phyloP scores from a whole-genome alignment of 2,797 vertebrate species.

The Falco novaeseelandiae region DNA sequence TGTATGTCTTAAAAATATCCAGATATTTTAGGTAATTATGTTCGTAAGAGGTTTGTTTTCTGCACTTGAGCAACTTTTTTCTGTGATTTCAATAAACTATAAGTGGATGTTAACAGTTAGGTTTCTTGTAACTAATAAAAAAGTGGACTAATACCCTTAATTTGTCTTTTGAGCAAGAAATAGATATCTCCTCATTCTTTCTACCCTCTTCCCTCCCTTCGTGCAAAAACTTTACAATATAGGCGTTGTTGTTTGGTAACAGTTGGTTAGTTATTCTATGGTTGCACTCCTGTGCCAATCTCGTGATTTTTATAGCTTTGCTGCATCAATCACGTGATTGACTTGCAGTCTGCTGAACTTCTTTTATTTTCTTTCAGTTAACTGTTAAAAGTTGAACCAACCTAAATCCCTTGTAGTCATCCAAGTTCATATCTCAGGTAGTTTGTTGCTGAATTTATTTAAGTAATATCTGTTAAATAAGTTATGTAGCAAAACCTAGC shows the following conservation, averaged over 20 bases:
- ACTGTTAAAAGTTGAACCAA: background rate
- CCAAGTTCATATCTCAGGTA: accelerated
- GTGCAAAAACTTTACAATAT: constrained; percentile 24
- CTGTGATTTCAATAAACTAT: background rate
- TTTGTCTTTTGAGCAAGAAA: background rate
- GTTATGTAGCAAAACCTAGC: background rate
- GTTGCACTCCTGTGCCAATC: constrained; percentile 13
- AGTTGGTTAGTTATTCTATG: constrained; percentile 32
- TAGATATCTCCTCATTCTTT: background rate
- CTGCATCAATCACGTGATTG: background rate
- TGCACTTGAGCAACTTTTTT: background rate
- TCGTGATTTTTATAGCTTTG: background rate
- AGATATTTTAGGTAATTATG: background rate
- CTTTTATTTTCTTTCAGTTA: background rate
- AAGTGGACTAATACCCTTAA: background rate
- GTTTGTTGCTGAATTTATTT: background rate
- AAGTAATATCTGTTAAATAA: background rate
- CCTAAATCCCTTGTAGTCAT: background rate
- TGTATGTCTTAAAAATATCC: background rate
- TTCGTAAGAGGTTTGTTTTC: background rate
- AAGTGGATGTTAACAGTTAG: background rate
- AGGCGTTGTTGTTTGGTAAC: constrained; percentile 14
- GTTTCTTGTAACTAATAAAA: background rate
- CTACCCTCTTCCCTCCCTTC: background rate
- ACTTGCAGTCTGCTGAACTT: background rate